Conservation (phyloP, 2,888 invertebrate species). For the Tetragnatha montana region DNA sequence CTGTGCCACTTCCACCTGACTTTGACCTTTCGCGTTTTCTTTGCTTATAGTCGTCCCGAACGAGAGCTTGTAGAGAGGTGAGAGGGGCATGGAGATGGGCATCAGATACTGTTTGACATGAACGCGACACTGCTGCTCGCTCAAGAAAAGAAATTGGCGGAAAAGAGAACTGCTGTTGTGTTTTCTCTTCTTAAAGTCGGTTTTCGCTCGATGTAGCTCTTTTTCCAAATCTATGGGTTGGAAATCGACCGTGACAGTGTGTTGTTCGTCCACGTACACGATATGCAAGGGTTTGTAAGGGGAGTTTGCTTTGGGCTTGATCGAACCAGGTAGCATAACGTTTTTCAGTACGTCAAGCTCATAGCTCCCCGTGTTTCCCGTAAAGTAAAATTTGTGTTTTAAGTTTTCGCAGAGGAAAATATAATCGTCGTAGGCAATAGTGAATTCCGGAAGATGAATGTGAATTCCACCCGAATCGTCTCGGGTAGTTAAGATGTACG, state of each 20-base stretch:
- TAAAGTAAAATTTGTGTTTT: neutral
- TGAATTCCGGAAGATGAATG: constrained; percentile 25
- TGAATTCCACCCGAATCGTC: neutral
- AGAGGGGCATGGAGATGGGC: neutral
- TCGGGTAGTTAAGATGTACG: constrained; percentile 12
- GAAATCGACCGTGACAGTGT: neutral
- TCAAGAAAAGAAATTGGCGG: constrained; percentile 4
- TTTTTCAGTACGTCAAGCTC: constrained; percentile 11
- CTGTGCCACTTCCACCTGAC: neutral
- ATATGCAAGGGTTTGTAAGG: neutral
- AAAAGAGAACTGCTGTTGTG: constrained; percentile 12
- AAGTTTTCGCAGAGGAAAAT: constrained; percentile 1
- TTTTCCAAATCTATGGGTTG: neutral
- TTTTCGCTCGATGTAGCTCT: neutral
- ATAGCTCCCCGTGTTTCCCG: neutral
- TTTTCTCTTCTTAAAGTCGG: neutral
- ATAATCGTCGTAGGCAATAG: constrained; percentile 31
- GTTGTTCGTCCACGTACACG: constrained; percentile 19
- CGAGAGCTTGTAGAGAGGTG: neutral
- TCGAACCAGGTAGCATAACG: neutral
- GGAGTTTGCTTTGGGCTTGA: neutral
- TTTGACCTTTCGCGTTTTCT: neutral
- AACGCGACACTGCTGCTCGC: neutral
- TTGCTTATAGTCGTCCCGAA: neutral
- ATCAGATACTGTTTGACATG: constrained; percentile 8